phyloP scores from a whole-genome alignment of 2,888 invertebrate species.

The Agelastica alni region DNA sequence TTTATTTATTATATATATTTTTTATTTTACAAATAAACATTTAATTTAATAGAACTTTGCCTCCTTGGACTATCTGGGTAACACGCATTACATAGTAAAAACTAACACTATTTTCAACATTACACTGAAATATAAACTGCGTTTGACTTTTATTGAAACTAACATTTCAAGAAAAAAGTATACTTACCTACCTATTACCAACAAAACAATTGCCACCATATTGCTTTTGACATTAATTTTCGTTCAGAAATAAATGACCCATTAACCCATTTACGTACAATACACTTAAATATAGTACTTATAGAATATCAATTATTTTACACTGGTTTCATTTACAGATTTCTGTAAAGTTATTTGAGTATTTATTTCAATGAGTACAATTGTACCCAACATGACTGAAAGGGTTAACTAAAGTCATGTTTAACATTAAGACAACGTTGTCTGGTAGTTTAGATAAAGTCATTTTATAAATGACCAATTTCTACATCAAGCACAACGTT shows the following conservation, averaged over 20 bases:
- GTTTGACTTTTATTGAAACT: not conserved
- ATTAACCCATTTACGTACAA: not conserved
- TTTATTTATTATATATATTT: too few relatives aligned
- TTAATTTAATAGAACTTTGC: too few relatives aligned
- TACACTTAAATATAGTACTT: not conserved
- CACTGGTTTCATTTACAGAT: not conserved
- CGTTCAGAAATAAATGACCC: not conserved
- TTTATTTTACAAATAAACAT: too few relatives aligned
- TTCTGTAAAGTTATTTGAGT: not conserved
- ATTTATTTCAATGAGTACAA: not conserved
- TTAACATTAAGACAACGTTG: too few relatives aligned
- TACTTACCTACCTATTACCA: not conserved
- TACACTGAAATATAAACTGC: not conserved
- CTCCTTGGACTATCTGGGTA: too few relatives aligned
- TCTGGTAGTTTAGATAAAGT: too few relatives aligned
- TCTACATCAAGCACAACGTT: too few relatives aligned
- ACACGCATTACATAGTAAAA: too few relatives aligned
- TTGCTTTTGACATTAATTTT: not conserved
- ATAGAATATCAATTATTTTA: not conserved
- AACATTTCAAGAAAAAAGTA: conserved; percentile 3
- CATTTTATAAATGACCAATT: too few relatives aligned
- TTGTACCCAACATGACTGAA: not conserved
- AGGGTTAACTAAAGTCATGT: too few relatives aligned
- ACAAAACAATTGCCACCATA: not conserved
- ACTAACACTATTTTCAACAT: not conserved